These are phyloP conservation scores for Buathra laborator DNA, from an alignment of 2,888 invertebrate genomes.

Conservation along the genomic window DNA sequence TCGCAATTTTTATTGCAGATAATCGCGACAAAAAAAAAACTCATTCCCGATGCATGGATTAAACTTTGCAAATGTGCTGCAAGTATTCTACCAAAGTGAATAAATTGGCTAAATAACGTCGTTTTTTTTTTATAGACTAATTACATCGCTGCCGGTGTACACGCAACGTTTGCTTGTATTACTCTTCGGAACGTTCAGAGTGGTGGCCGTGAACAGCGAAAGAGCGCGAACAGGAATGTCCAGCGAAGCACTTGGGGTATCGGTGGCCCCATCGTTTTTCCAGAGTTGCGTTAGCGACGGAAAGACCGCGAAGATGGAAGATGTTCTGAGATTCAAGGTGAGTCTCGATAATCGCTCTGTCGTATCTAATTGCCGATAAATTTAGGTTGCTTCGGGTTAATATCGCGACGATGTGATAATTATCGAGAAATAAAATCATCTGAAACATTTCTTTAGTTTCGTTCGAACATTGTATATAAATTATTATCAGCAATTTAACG, in stretches of 20 bases:
- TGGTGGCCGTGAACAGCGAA: constrained; percentile 96
- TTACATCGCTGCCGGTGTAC: constrained; percentile 94
- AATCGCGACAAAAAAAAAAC: background rate
- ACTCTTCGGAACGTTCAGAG: constrained; percentile 98
- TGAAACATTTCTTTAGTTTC: background rate
- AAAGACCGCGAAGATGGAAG: constrained; percentile 97
- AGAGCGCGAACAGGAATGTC: constrained; percentile 97
- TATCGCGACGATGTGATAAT: background rate
- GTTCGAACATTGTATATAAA: constrained; percentile 32
- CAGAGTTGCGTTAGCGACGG: constrained; percentile 98
- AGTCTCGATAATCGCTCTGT: constrained; percentile 72
- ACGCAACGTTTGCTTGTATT: constrained; percentile 97
- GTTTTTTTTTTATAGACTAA: constrained; percentile 88
- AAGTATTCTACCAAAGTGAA: background rate
- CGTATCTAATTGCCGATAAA: constrained; percentile 11
- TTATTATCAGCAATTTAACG: background rate
- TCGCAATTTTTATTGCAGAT: too few species aligned
- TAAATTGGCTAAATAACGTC: background rate
- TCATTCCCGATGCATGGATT: background rate
- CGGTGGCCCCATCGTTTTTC: constrained; percentile 98
- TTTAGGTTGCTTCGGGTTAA: constrained; percentile 33
- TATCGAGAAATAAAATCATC: too few species aligned
- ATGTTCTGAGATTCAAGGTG: constrained; percentile 97
- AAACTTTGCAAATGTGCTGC: background rate
- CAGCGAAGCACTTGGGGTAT: constrained; percentile 97